Evolutionary conservation across 2,113 vertebrate genomes (phyloP), one percentile per base, ranked within the genome.

Genomic region (Circaetus gallicus): DNA sequence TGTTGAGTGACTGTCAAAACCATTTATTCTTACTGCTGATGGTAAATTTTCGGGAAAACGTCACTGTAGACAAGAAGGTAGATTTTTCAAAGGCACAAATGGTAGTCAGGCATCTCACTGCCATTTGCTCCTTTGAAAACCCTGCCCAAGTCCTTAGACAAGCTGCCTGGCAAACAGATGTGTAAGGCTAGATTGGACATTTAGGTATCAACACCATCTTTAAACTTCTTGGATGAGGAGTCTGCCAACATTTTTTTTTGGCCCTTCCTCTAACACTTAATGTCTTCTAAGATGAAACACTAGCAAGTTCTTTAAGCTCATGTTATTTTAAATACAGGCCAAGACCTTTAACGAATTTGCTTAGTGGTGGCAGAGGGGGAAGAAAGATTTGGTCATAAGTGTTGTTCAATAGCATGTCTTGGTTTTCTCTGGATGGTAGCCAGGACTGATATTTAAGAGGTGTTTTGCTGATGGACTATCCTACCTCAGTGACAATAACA

Each of bases 261-360:
- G 96, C 95, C 86, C 73, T 91, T 92, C 90, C 81, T 94, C 86
- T 91, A 82, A 96, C 88, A 94, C 85, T 92, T 94, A 59, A 90
- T 95, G 96, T 97, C 96, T 97, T 89, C 91, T 93, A 96, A 97
- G 96, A 98, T 97, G 93, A 98, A 98, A 98, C 96, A 96, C 92
- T 80, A 83, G 94, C 95, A 94, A 89, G 92, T 98, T 95, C 96
- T 98, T 98, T 97, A 98, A 98, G 97, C 94, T 96, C 95, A 89
- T 98, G 98, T 97, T 98, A 98, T 98, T 98, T 98, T 98, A 97
- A 98, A 97, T 95, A 94, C 80, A 96, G 98, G 98, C 91, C 97
- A 96, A 96, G 97, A 97, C 98, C 98, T 98, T 97, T 97, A 86
- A 96, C 96, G 93, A 97, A 98, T 98, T 96, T 98, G 95, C 98